Percentiles rank a stretch among this genome's conserved stretches.
These are phyloP conservation scores for Drosophila algonquin DNA, from an alignment of 2,888 invertebrate genomes.

Conservation along the genomic window DNA sequence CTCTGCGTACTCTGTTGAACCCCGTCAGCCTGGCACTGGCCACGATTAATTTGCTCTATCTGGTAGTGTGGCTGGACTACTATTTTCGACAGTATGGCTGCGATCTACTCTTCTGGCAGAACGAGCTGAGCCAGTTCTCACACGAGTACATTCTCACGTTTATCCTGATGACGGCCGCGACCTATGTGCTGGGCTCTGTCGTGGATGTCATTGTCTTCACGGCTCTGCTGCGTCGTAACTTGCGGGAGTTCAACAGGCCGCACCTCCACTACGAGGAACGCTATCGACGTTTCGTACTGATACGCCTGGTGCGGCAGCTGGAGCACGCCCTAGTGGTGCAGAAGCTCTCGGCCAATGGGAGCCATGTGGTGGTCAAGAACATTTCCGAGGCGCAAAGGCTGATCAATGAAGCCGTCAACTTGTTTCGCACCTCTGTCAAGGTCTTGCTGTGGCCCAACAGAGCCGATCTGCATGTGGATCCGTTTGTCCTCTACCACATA, in stretches of 20 bases:
- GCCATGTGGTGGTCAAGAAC: constrained; percentile 10
- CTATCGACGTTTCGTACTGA: constrained; percentile 57
- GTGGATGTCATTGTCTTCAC: constrained; percentile 37
- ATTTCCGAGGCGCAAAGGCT: constrained; percentile 42
- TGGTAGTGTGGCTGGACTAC: constrained; percentile 45
- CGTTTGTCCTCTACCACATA: constrained; percentile 51
- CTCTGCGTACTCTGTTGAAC: constrained; percentile 26
- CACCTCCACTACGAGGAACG: constrained; percentile 48
- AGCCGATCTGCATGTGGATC: constrained; percentile 48
- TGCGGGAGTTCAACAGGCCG: constrained; percentile 34
- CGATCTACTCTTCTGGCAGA: constrained; percentile 56
- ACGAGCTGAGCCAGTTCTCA: constrained; percentile 30
- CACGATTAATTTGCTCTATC: constrained; percentile 40
- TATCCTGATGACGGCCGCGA: constrained; percentile 30
- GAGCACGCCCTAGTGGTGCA: constrained; percentile 52
- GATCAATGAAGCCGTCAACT: constrained; percentile 52
- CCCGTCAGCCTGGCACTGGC: constrained; percentile 33
- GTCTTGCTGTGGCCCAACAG: constrained; percentile 57
- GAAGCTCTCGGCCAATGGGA: constrained; percentile 9
- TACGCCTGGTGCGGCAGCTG: constrained; percentile 61
- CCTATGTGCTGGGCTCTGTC: constrained; percentile 45
- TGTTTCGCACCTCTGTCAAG: constrained; percentile 58
- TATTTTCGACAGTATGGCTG: constrained; percentile 41
- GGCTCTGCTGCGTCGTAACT: constrained; percentile 34
- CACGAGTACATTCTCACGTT: constrained; percentile 39